Evolutionary conservation across 2,797 vertebrate species (phyloP).

Genomic region (Paratrypauchen microcephalus): DNA sequence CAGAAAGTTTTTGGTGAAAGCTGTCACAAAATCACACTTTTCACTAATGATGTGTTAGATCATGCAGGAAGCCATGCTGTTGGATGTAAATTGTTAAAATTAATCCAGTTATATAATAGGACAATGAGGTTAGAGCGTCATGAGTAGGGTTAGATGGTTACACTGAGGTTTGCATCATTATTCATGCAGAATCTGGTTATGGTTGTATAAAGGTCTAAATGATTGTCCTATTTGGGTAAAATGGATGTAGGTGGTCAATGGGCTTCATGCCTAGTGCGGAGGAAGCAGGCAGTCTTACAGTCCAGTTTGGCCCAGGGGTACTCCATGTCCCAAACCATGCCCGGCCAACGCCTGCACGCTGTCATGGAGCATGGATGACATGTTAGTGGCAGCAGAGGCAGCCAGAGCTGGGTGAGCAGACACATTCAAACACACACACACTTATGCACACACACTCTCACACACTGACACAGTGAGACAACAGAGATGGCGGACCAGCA

Average conservation of each 20-base stretch:
- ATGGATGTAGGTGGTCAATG: conserved; percentile 46
- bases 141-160: neutral
- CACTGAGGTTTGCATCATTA: neutral
- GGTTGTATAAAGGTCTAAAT: conserved; percentile 27
- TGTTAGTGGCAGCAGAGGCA: conserved; percentile 76
- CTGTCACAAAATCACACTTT: conserved; percentile 12
- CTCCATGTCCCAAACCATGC: conserved; percentile 74
- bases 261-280: conserved; percentile 65
- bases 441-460: neutral
- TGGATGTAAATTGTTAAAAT: conserved; percentile 18
- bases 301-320: conserved; percentile 75
- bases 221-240: conserved; percentile 40
- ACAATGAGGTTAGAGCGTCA: neutral
- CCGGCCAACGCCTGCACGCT: conserved; percentile 74
- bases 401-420: conserved; percentile 49
- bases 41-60: conserved; percentile 30
- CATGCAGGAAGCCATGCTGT: conserved; percentile 55
- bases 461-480: neutral
- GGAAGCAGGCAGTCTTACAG: conserved; percentile 73
- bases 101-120: conserved; percentile 32
- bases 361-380: conserved; percentile 75
- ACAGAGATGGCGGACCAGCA: conserved; percentile 6
- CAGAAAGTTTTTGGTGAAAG: conserved; percentile 32
- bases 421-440: neutral
- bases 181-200: conserved; percentile 33